phyloP scores from a whole-genome alignment of 2,113 vertebrate species.

The Oxyura jamaicensis region DNA sequence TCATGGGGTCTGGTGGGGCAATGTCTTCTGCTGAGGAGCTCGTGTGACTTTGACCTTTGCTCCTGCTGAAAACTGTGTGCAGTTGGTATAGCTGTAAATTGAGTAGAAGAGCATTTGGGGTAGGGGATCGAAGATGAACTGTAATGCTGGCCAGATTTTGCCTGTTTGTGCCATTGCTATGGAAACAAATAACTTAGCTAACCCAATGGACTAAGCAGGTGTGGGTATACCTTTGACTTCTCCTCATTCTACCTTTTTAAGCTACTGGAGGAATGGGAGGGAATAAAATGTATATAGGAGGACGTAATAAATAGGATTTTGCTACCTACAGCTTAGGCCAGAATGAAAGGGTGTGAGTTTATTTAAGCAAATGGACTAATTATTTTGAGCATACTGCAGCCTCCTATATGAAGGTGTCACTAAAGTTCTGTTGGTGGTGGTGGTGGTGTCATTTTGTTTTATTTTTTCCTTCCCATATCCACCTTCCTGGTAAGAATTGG shows the following conservation, averaged over 20 bases:
- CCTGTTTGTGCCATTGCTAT: slow-evolving; percentile 3
- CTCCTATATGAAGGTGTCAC: background rate
- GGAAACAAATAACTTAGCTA: background rate
- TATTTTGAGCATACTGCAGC: background rate
- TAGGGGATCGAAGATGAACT: background rate
- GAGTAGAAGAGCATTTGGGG: background rate
- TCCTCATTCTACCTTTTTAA: background rate
- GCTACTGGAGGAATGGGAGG: background rate
- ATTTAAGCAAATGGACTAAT: background rate
- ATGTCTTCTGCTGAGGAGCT: background rate
- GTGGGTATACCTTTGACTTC: background rate
- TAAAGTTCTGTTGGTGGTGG: background rate
- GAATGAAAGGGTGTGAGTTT: background rate
- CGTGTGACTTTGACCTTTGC: background rate
- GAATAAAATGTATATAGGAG: background rate
- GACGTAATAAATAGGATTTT: background rate
- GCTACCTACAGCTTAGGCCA: background rate
- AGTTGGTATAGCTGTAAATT: background rate
- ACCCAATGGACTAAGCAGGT: background rate
- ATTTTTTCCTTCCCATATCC: background rate
- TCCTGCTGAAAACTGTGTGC: background rate
- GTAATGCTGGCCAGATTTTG: background rate
- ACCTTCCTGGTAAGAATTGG: background rate
- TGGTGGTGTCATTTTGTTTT: background rate
- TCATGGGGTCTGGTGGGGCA: background rate